Percentiles rank a stretch among this genome's conserved stretches.
These are phyloP conservation scores for Ctenoplectra terminalis DNA, from an alignment of 1,140 invertebrate genomes.

Conservation along the genomic window DNA sequence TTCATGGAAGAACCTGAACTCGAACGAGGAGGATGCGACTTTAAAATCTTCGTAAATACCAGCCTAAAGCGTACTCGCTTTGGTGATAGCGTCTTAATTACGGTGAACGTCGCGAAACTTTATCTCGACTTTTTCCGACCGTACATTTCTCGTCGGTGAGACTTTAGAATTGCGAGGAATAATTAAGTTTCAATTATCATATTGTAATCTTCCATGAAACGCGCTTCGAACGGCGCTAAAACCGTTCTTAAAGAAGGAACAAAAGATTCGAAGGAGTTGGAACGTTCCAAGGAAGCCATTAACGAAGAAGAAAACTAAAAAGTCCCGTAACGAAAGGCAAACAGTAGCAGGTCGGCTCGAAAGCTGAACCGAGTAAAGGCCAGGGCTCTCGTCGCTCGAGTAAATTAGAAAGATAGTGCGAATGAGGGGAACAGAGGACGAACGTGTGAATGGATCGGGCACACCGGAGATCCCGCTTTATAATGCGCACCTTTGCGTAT, in stretches of 20 bases:
- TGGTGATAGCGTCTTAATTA: neutral
- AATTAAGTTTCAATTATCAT: neutral
- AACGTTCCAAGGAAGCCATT: neutral
- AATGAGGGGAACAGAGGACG: slow-evolving; percentile 57
- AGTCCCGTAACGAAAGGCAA: slow-evolving; percentile 54
- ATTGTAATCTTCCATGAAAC: too few relatives aligned
- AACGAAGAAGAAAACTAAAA: neutral
- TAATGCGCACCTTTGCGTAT: slow-evolving; percentile 32
- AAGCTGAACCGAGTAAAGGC: slow-evolving; percentile 40
- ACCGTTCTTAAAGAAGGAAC: neutral
- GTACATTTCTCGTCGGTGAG: too few relatives aligned
- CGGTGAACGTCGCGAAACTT: neutral
- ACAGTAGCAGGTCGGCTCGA: slow-evolving; percentile 50
- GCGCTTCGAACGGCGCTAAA: neutral
- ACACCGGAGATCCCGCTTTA: slow-evolving; percentile 45
- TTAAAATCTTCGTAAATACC: slow-evolving; percentile 10
- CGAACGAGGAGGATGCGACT: neutral
- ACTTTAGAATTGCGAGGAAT: neutral
- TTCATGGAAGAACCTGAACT: slow-evolving; percentile 29
- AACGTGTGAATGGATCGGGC: slow-evolving; percentile 60
- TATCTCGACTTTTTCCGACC: neutral
- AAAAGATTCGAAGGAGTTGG: neutral
- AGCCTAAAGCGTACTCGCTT: neutral
- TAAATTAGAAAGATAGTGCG: slow-evolving; percentile 65
- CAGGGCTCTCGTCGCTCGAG: slow-evolving; percentile 30